These are phyloP conservation scores for Chrysochloris asiatica DNA, from an alignment of 2,113 vertebrate species.

Conservation along the genomic window DNA sequence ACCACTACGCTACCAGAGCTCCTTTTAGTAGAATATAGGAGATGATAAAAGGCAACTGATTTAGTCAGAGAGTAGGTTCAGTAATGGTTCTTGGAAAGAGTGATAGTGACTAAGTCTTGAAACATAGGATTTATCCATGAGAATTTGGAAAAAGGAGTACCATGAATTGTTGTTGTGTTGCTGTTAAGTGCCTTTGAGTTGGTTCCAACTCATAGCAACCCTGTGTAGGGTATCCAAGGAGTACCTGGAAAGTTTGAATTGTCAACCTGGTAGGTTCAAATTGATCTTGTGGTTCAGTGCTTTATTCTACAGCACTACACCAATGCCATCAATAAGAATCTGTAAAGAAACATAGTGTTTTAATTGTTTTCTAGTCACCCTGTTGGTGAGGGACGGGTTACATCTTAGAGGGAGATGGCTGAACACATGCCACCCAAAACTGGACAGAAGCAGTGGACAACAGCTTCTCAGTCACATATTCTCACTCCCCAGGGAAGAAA, in stretches of 20 bases:
- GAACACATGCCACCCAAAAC: not conserved
- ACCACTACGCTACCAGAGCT: too few relatives aligned
- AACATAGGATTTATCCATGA: not conserved
- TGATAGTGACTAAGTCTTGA: not conserved
- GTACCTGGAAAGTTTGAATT: too few relatives aligned
- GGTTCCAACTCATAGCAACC: too few relatives aligned
- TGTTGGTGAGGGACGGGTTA: not conserved
- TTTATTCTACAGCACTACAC: too few relatives aligned
- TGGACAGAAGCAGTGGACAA: not conserved
- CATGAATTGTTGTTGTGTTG: too few relatives aligned
- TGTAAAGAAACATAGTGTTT: not conserved
- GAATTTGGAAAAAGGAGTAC: too few relatives aligned
- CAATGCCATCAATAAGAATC: not conserved
- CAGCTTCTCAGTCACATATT: not conserved
- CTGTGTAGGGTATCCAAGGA: too few relatives aligned
- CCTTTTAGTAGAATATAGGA: too few relatives aligned
- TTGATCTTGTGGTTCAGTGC: too few relatives aligned
- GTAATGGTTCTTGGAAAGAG: not conserved
- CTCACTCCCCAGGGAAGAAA: not conserved
- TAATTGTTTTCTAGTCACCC: not conserved
- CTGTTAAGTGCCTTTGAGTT: too few relatives aligned
- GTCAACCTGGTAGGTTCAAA: too few relatives aligned
- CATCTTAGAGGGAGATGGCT: not conserved
- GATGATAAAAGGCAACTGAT: not conserved
- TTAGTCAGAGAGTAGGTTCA: not conserved